Evolutionary conservation across 2,113 vertebrate genomes (phyloP).

Genomic region (Ictalurus furcatus): DNA sequence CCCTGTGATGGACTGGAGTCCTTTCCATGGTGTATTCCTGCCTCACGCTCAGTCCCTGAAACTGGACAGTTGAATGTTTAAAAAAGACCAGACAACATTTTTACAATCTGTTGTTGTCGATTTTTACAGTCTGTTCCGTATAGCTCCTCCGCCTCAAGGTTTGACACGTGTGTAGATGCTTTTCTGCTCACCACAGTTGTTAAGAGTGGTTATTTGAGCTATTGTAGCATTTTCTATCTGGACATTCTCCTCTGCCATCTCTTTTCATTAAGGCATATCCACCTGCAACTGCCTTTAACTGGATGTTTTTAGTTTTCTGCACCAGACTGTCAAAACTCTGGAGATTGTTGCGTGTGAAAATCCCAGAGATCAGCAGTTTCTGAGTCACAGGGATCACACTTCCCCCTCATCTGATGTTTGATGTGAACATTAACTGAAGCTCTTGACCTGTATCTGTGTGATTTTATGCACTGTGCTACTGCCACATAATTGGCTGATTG

Average conservation of each 20-base stretch:
- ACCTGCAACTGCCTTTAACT: neutral
- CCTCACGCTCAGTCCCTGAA: too few species aligned
- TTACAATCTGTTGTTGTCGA: neutral
- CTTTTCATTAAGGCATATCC: neutral
- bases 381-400: neutral
- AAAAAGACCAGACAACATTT: neutral
- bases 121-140: too few species aligned
- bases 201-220: neutral
- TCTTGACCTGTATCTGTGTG: neutral
- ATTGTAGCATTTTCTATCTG: neutral
- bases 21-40: too few species aligned
- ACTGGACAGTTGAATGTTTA: neutral
- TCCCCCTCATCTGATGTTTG: neutral
- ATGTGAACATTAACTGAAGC: neutral
- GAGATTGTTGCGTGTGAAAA: neutral
- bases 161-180: neutral
- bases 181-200: neutral
- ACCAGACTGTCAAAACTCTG: neutral
- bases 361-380: neutral
- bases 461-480: neutral
- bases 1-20: too few species aligned
- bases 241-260: neutral
- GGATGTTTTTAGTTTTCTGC: neutral
- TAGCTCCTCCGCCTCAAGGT: neutral
- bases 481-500: neutral